Base-by-base conservation (phyloP, 2,113 vertebrate species). In the Lota lota region DNA sequence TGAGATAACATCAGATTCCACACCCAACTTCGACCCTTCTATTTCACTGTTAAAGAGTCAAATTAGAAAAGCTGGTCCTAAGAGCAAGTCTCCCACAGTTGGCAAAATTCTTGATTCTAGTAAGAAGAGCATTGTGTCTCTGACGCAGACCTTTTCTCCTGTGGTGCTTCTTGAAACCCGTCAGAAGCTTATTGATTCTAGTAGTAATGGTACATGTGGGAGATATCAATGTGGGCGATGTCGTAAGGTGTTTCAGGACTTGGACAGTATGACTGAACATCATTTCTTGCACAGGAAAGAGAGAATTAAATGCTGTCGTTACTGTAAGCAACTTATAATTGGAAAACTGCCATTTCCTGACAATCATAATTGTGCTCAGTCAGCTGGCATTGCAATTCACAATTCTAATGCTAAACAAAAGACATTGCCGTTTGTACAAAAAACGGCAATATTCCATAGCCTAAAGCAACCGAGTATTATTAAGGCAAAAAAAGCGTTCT, bases 141-240 rank as follows among this genome's bases (percentile, higher is more conserved):
- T 92, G 22, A 92, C 86, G 4, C 90, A 88, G 79, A 82, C 80
- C 56, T 84, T 92, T n/a, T 91, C 87, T 6, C 92, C 92, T n/a
- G 90, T 93, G 57, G 92, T 93, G 24, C 82, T 88, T 57, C 90
- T 93, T 14, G 92, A 92, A 79, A 92, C 92, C 0, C 90, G 90
- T 40, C 91, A 92, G 56, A 92, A 88, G 74, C 86, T 93, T 11
- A 59, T 83, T 72, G 85, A 86, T 76, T 59, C 82, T 19, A 24
- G 60, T 24, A 71, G 61, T 16, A 85, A 83, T n/a, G 80, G 76
- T 0, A 22, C 69, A 21, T 85, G 79, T 20, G 89, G 90, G 21
- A 75, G 40, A 67, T 89, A 89, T 74, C 90, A 92, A 67, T 93
- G 92, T 56, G 88, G 90, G 12, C 83, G 86, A 58, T 93, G 91